phyloP scores from a whole-genome alignment of 2,113 vertebrate species.

The Anarhynchus alexandrinus region DNA sequence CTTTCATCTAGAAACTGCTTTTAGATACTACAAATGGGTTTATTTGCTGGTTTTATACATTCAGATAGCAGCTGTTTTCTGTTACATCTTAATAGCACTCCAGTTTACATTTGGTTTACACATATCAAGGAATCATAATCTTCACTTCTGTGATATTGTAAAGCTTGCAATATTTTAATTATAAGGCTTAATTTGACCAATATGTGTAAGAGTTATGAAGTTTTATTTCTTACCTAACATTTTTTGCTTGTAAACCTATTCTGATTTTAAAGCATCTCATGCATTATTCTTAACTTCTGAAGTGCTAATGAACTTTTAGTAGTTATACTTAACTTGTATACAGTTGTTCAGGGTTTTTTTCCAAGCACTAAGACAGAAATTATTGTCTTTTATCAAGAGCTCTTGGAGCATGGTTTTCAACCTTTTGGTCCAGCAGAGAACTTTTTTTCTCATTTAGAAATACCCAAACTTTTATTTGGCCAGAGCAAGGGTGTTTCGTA shows the following conservation, averaged over 20 bases:
- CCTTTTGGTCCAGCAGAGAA: constrained; percentile 9
- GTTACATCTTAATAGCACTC: not conserved
- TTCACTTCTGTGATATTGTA: not conserved
- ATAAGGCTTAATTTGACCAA: not conserved
- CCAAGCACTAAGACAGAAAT: not conserved
- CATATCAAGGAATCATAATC: not conserved
- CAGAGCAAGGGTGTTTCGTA: constrained; percentile 61
- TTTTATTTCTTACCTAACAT: not conserved
- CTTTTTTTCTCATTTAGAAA: constrained; percentile 36
- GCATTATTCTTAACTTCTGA: not conserved
- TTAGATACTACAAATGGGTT: not conserved
- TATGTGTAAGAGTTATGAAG: not conserved
- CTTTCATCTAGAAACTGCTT: not conserved
- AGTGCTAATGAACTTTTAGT: not conserved
- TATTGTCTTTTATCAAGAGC: not conserved
- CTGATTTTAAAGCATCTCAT: not conserved
- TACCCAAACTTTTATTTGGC: constrained; percentile 54
- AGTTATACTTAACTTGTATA: not conserved
- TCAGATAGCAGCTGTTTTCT: not conserved
- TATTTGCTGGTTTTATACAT: not conserved
- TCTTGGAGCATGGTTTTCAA: constrained; percentile 2
- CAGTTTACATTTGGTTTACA: not conserved
- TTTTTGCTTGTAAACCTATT: not conserved
- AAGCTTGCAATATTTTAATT: not conserved
- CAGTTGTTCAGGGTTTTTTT: not conserved